Evolutionary conservation across 2,797 vertebrate species (phyloP).

Genomic region (Melopsittacus undulatus): DNA sequence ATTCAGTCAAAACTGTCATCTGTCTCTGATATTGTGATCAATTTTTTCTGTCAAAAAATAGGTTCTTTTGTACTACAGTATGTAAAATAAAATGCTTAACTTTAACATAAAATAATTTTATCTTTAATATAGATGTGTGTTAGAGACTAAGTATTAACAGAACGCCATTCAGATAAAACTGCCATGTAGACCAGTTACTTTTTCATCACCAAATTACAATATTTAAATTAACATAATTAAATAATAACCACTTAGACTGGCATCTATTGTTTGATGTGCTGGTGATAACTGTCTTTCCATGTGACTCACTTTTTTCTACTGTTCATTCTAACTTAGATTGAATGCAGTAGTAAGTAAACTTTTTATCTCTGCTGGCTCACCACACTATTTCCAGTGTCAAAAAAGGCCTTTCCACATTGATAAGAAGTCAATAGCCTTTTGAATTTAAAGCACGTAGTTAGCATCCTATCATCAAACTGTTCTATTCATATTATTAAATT

Average conservation of each 20-base stretch:
- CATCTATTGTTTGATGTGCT: neutral
- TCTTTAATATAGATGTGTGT: neutral
- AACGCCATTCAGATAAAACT: neutral
- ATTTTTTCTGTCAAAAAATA: neutral
- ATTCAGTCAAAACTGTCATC: neutral
- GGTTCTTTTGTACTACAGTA: neutral
- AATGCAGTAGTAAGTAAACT: neutral
- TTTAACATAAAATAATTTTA: neutral
- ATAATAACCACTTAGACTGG: neutral
- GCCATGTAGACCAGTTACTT: neutral
- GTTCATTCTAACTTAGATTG: neutral
- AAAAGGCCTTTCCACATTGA: neutral
- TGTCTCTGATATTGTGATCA: neutral
- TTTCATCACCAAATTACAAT: neutral
- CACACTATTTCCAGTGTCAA: neutral
- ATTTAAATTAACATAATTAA: slow-evolving; percentile 11
- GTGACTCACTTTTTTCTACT: neutral
- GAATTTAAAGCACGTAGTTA: neutral
- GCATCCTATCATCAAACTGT: neutral
- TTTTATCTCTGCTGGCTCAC: neutral
- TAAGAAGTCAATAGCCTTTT: neutral
- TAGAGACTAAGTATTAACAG: neutral
- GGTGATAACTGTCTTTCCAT: neutral
- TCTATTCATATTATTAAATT: neutral
- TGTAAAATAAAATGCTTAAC: neutral